These are phyloP conservation scores for Patella pellucida DNA, from an alignment of 2,888 invertebrate species.

Conservation along the genomic window DNA sequence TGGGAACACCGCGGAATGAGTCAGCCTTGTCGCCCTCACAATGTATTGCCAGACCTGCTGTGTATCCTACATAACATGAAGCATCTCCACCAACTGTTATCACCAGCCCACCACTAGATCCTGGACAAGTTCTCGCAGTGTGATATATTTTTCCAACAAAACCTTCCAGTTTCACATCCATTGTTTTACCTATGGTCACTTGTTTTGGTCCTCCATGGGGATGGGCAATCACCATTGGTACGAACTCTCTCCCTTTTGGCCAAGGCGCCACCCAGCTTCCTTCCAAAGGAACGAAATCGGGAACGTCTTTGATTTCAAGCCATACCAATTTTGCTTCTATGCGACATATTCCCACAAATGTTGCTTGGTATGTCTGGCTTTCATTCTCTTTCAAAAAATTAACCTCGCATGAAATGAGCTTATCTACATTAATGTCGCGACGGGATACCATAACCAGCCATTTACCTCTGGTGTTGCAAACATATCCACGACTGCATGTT, in stretches of 20 bases:
- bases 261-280: background rate
- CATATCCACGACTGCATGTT: background rate
- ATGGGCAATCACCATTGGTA: background rate
- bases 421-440: background rate
- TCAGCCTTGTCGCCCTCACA: background rate
- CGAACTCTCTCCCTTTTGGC: background rate
- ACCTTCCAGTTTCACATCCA: background rate
- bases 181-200: background rate
- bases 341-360: background rate
- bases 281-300: background rate
- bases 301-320: background rate
- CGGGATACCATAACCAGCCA: background rate
- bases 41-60: background rate
- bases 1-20: background rate
- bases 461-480: background rate
- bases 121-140: background rate
- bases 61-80: background rate
- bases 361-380: background rate
- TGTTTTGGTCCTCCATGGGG: constrained; percentile 5
- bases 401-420: background rate
- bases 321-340: background rate
- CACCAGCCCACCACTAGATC: background rate
- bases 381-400: background rate
- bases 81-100: constrained; percentile 8
- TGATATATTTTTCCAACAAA: background rate